phyloP scores from a whole-genome alignment of 2,888 invertebrate species.

The Eupithecia dodoneata region DNA sequence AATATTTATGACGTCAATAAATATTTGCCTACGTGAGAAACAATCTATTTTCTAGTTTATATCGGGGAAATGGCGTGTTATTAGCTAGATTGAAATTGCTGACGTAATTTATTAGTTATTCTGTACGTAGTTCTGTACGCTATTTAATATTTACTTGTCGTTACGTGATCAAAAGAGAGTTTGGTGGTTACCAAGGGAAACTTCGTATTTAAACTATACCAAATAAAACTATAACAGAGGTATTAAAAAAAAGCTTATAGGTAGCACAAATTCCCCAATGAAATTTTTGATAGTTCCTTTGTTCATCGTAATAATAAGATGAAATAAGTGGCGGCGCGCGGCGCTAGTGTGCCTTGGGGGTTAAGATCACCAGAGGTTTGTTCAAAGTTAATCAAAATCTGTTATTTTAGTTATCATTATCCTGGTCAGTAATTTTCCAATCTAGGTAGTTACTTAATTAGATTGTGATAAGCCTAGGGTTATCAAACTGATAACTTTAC shows the following conservation, averaged over 20 bases:
- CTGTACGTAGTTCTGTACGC: neutral
- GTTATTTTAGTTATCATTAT: neutral
- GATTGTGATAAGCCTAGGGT: neutral
- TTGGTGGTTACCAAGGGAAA: no score
- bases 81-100: neutral
- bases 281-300: no score
- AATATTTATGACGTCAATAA: slow-evolving; percentile 4
- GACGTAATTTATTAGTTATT: neutral
- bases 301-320: no score
- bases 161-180: neutral
- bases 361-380: no score
- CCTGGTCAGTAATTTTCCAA: neutral
- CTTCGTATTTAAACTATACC: no score
- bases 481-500: neutral
- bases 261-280: no score
- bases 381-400: no score
- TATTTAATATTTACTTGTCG: neutral
- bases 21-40: slow-evolving; percentile 1
- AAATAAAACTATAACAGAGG: no score
- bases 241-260: no score
- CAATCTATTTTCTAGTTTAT: neutral
- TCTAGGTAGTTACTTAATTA: neutral
- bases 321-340: no score
- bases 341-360: no score
- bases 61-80: neutral